Conservation (phyloP, 2,113 vertebrate species). For the Clarias magur region DNA sequence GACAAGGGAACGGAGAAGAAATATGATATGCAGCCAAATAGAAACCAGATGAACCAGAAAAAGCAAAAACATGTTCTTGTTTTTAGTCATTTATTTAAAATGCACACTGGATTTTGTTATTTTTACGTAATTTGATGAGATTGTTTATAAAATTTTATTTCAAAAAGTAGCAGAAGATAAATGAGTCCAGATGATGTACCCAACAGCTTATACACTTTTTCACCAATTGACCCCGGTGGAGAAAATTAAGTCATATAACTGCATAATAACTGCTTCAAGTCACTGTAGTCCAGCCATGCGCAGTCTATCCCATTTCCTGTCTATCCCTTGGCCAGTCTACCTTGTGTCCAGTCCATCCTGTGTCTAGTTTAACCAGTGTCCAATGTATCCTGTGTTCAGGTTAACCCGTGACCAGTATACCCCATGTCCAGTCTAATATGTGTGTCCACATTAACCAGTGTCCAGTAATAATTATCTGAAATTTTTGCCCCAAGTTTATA, state of each 20-base stretch:
- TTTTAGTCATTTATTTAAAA: not conserved
- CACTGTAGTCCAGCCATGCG: too few relatives aligned
- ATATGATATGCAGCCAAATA: not conserved
- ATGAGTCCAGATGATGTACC: not conserved
- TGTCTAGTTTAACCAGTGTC: too few relatives aligned
- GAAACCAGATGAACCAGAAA: not conserved
- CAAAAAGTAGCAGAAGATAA: not conserved
- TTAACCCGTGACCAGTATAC: too few relatives aligned
- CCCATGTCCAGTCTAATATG: too few relatives aligned
- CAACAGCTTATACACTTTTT: not conserved
- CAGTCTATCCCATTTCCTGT: too few relatives aligned
- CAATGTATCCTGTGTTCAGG: too few relatives aligned
- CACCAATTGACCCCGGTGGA: not conserved
- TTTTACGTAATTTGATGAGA: not conserved
- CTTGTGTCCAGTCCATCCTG: not conserved
- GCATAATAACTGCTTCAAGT: not conserved
- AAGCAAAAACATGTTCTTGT: not conserved
- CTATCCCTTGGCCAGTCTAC: not conserved
- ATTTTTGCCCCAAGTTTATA: not conserved
- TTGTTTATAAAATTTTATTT: not conserved
- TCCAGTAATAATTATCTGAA: not conserved
- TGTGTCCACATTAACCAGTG: not conserved
- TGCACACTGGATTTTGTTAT: not conserved
- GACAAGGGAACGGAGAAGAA: not conserved
- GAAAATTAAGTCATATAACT: not conserved